Percentiles rank a stretch among this genome's conserved stretches.
These are phyloP conservation scores for Stenolophus ochropezus DNA, from an alignment of 2,888 invertebrate species.

Conservation along the genomic window DNA sequence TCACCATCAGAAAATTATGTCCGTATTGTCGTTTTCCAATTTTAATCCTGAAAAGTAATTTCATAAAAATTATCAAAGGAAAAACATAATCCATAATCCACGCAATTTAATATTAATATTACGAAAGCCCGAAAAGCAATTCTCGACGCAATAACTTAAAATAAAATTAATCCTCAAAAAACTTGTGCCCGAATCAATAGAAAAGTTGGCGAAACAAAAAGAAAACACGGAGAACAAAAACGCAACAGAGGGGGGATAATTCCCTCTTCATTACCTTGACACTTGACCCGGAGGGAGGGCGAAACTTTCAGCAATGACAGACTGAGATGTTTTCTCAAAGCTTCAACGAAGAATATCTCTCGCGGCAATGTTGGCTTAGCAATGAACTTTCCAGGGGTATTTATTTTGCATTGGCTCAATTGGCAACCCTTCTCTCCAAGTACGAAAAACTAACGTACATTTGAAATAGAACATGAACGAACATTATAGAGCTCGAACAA, in stretches of 20 bases:
- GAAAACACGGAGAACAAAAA: conserved; percentile 13
- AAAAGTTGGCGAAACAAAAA: conserved; percentile 24
- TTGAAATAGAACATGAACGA: too few relatives aligned
- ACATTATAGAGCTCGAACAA: too few relatives aligned
- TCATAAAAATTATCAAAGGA: not conserved
- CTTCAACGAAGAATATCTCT: conserved; percentile 24
- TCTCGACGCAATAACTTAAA: conserved; percentile 25
- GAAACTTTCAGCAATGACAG: conserved; percentile 20
- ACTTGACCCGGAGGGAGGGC: conserved; percentile 2
- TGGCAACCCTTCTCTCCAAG: too few relatives aligned
- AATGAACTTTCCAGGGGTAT: not conserved
- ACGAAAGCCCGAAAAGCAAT: not conserved
- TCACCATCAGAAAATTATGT: too few relatives aligned
- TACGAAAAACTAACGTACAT: too few relatives aligned
- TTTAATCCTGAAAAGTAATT: not conserved
- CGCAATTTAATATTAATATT: not conserved
- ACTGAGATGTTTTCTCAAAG: conserved; percentile 46
- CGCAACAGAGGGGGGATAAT: conserved; percentile 26
- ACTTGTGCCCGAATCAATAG: conserved; percentile 11
- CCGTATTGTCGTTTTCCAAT: not conserved
- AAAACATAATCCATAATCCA: not conserved
- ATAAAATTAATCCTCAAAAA: conserved; percentile 29
- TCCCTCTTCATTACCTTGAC: conserved; percentile 50
- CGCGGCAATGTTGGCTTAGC: not conserved
- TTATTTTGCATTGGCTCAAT: not conserved